Evolutionary conservation across 64 coral and sea anemone species (phyloP), one percentile per base, ranked within the genome.

Genomic region (Actinia tenebrosa): DNA sequence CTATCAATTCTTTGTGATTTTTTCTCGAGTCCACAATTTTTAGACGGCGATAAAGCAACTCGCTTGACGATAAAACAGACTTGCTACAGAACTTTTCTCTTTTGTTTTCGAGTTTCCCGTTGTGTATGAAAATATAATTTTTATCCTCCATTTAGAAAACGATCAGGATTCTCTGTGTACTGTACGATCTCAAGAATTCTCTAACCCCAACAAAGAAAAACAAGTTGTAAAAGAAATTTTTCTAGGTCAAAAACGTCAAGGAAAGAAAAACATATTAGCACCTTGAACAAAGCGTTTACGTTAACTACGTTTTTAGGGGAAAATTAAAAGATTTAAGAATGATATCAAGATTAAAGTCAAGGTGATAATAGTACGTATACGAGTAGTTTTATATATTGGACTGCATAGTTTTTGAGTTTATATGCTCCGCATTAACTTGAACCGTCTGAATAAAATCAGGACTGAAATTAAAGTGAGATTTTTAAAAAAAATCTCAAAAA

Each of bases 111-210:
- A 84, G 50, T 56, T 60, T 84, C 14, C 82, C 82, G 59, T 84
- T 84, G 11, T 84, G 37, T 46, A 84, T 84, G 26, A 84, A 84
- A 84, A 84, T 60, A 14, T 60, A 84, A 11, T 84, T 84, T 84
- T 26, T 60, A 18, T 56, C 44, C 16, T 84, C 26, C 82, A 84
- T 60, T 81, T 16, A 27, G 27, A 42, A 23, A 81, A 45, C 45
- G 15, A 14, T n/a, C 0, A 66, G 5, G 8, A 3, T 66, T 22
- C 3, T 23, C n/a, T 4, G 7, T 4, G 63, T 7, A 66, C 20
- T 66, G 63, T 66, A n/a, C 63, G 15, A 66, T 6, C 63, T 23
- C n/a, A n/a, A 61, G 7, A 66, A 14, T n/a, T 23, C 7, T 18
- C 9, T 66, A 66, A 66, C 5, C 16, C n/a, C 7, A 22, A 66